A percentile compares a stretch with the other conserved stretches of the same genome.
Evolutionary conservation across 1,140 invertebrate genomes (phyloP).

Genomic region (Hetaerina americana): DNA sequence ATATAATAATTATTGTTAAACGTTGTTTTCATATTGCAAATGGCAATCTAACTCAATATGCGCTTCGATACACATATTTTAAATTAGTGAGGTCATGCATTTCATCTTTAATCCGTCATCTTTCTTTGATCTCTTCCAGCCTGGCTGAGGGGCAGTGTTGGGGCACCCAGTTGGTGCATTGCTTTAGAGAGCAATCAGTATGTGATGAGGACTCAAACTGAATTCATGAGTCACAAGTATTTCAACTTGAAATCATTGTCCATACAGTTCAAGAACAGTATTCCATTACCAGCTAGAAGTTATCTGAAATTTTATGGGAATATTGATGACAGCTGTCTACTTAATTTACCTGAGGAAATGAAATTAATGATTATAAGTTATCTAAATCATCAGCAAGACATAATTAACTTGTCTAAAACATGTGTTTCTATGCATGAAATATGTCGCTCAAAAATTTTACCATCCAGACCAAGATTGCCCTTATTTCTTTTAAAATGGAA

Average conservation of each 20-base stretch:
- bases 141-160: neutral
- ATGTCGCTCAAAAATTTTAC: no score
- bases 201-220: neutral
- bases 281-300: neutral
- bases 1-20: no score
- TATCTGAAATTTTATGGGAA: neutral
- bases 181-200: neutral
- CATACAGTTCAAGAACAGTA: neutral
- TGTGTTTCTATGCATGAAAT: no score
- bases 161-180: neutral
- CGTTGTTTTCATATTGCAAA: no score
- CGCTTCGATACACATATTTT: no score
- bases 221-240: neutral
- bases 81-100: no score
- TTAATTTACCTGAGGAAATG: neutral
- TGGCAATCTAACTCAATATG: no score
- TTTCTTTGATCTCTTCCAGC: neutral
- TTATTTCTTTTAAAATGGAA: no score
- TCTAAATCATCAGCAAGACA: neutral
- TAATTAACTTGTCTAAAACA: neutral
- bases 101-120: no score
- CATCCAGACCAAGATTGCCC: no score
- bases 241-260: neutral
- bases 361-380: neutral
- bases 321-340: neutral